A percentile compares a stretch with the other conserved stretches of the same genome.
phyloP scores from a whole-genome alignment of 2,113 vertebrate genomes.

The Tetraodon nigroviridis region DNA sequence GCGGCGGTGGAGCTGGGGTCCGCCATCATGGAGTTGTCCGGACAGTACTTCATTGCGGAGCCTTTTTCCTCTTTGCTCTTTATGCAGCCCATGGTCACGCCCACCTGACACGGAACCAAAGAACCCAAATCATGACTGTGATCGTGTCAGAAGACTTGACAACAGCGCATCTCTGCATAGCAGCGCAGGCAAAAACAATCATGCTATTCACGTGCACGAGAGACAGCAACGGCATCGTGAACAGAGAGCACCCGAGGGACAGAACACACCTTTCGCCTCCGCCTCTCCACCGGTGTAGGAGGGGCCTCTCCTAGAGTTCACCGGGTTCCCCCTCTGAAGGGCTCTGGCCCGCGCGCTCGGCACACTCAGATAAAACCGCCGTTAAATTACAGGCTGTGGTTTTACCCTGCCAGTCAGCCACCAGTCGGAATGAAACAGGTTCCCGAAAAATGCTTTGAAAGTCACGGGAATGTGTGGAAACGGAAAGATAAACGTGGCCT shows the following conservation, averaged over 20 bases:
- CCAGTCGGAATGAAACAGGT: constrained; percentile 28
- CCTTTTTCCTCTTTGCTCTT: constrained; percentile 95
- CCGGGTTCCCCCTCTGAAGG: constrained; percentile 46
- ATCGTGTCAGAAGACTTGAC: constrained; percentile 3
- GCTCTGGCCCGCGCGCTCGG: too few relatives aligned
- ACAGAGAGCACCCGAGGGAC: too few relatives aligned
- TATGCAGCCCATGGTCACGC: constrained; percentile 87
- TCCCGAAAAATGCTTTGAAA: constrained; percentile 21
- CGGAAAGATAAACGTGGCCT: constrained; percentile 16
- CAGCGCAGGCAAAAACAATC: too few relatives aligned
- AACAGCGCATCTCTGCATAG: too few relatives aligned
- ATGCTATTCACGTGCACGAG: too few relatives aligned
- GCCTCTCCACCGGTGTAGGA: background rate
- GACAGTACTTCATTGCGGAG: constrained; percentile 82
- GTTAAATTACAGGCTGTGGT: constrained; percentile 27
- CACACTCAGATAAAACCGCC: constrained; percentile 38
- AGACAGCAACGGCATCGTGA: too few relatives aligned
- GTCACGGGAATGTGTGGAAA: constrained; percentile 26
- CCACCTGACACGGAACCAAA: constrained; percentile 46
- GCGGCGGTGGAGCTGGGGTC: constrained; percentile 70
- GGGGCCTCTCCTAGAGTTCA: constrained; percentile 46
- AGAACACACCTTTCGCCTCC: too few relatives aligned
- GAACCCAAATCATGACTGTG: background rate
- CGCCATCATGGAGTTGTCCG: constrained; percentile 71
- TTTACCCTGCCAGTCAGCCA: constrained; percentile 6